Evolutionary conservation across 2,113 vertebrate species (phyloP).

Genomic region (Sebastes fasciatus): DNA sequence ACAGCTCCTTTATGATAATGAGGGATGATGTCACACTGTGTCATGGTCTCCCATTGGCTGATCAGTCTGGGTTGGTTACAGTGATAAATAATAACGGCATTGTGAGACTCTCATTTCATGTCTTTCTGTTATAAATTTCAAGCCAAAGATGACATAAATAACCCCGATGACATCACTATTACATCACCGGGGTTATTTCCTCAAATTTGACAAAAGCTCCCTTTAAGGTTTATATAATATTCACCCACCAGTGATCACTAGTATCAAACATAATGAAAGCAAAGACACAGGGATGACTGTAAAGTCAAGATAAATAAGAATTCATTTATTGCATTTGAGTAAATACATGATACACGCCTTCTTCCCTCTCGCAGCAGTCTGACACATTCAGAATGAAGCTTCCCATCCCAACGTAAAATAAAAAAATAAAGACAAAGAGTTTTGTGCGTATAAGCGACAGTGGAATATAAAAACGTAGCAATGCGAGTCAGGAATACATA

Average conservation of each 20-base stretch:
- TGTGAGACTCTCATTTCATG: background rate
- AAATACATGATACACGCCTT: background rate
- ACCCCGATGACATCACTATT: background rate
- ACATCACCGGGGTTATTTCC: background rate
- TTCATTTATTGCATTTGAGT: conserved; percentile 57
- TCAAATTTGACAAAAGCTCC: background rate
- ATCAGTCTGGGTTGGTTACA: background rate
- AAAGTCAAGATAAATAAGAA: conserved; percentile 44
- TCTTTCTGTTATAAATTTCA: background rate
- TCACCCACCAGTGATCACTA: background rate
- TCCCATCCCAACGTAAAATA: background rate
- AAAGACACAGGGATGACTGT: background rate
- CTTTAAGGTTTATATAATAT: background rate
- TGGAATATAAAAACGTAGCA: conserved; percentile 6
- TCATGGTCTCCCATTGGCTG: background rate
- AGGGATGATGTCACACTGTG: background rate
- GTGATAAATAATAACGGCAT: background rate
- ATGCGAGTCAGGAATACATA: background rate
- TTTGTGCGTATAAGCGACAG: conserved; percentile 20
- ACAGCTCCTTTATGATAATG: background rate
- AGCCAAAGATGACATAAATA: background rate
- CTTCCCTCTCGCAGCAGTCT: background rate
- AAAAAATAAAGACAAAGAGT: background rate
- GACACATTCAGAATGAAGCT: conserved; percentile 20
- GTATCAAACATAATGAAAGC: background rate